Conservation (phyloP, 2,888 invertebrate genomes). For the Augochlorella aurata region DNA sequence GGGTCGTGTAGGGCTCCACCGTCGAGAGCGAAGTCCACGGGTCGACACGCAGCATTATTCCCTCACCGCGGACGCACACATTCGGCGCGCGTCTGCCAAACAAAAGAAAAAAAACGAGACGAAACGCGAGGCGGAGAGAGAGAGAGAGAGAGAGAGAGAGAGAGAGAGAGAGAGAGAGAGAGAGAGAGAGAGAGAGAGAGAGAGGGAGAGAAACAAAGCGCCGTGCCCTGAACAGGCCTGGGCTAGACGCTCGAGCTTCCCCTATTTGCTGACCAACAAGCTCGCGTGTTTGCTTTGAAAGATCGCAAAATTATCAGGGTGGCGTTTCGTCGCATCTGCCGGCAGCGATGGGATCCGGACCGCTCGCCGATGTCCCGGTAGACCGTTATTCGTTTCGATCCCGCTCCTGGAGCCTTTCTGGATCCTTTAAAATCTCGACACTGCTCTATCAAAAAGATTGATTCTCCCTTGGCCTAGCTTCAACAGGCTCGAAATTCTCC, state of each 20-base stretch:
- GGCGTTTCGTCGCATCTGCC: slow-evolving; percentile 56
- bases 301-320: slow-evolving; percentile 38
- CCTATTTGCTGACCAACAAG: slow-evolving; percentile 10
- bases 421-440: not conserved
- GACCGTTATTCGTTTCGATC: too few species aligned
- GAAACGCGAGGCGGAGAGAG: not conserved
- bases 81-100: not conserved
- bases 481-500: not conserved
- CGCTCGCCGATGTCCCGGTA: not conserved
- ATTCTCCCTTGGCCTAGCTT: not conserved
- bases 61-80: not conserved
- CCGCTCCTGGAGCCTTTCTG: not conserved
- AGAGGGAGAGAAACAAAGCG: not conserved
- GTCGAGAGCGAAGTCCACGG: not conserved
- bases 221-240: not conserved
- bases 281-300: not conserved
- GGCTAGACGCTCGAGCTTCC: slow-evolving; percentile 2
- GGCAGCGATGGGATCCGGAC: slow-evolving; percentile 47
- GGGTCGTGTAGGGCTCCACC: not conserved
- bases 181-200: not conserved
- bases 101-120: not conserved
- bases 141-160: not conserved
- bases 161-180: not conserved
- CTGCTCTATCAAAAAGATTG: not conserved
- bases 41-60: not conserved